Conservation (phyloP, 2,113 vertebrate genomes). For the Brachypteracias leptosomus region DNA sequence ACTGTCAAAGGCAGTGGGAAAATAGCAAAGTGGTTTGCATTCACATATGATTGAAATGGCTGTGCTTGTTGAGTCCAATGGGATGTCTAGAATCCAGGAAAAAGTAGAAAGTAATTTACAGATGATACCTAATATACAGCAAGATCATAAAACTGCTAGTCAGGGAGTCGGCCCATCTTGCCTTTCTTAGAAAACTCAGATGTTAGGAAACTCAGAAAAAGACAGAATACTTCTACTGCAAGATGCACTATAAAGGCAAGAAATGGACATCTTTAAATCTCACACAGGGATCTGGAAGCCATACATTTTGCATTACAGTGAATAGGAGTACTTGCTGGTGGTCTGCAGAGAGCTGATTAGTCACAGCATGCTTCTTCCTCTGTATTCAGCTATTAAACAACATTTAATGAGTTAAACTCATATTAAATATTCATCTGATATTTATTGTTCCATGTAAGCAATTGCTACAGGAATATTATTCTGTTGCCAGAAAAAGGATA, state of each 20-base stretch:
- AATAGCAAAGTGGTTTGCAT: neutral
- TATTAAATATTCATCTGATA: slow-evolving; percentile 15
- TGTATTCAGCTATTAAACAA: neutral
- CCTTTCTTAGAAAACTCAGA: neutral
- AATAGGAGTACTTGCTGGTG: neutral
- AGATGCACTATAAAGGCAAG: neutral
- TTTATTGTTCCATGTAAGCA: slow-evolving; percentile 7
- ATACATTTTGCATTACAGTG: neutral
- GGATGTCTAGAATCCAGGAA: neutral
- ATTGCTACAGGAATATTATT: neutral
- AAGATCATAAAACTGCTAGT: neutral
- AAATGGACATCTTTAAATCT: neutral
- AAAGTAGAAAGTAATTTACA: neutral
- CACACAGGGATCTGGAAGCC: neutral
- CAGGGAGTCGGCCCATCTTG: neutral
- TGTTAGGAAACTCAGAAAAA: neutral
- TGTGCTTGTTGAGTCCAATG: neutral
- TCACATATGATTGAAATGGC: neutral
- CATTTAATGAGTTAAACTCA: neutral
- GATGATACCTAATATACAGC: neutral
- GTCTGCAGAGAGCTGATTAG: slow-evolving; percentile 6
- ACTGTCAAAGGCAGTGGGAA: neutral
- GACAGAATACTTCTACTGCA: neutral
- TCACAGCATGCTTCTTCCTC: neutral
- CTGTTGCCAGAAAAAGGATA: neutral